Evolutionary conservation across 2,888 invertebrate genomes (phyloP).

Genomic region (Epinotia demarniana): DNA sequence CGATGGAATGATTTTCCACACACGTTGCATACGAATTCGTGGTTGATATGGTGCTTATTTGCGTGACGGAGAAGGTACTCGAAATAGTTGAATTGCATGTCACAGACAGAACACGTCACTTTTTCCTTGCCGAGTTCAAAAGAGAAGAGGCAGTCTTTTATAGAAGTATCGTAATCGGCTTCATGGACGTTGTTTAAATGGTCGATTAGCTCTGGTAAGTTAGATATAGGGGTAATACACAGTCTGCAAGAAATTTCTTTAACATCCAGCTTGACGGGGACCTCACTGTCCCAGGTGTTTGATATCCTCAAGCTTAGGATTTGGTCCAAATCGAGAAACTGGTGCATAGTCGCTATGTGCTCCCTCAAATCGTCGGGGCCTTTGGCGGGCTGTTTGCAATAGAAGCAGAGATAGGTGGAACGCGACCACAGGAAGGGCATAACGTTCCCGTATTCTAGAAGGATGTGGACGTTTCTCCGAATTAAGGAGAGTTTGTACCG

Average conservation of each 20-base stretch:
- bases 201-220: conserved; percentile 15
- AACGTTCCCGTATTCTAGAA: conserved; percentile 45
- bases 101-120: conserved; percentile 36
- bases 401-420: conserved; percentile 43
- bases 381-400: conserved; percentile 36
- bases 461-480: conserved; percentile 38
- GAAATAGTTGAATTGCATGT: conserved; percentile 43
- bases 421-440: conserved; percentile 45
- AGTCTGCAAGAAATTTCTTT: conserved; percentile 42
- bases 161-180: conserved; percentile 33
- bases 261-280: conserved; percentile 45
- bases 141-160: conserved; percentile 39
- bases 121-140: conserved; percentile 43
- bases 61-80: conserved; percentile 40
- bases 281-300: conserved; percentile 38
- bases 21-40: conserved; percentile 36
- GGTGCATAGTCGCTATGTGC: conserved; percentile 35
- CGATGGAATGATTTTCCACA: conserved; percentile 47
- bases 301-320: conserved; percentile 33
- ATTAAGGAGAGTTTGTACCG: conserved; percentile 36
- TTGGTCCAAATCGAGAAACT: conserved; percentile 33
- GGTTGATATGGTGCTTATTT: conserved; percentile 36
- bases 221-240: conserved; percentile 27
- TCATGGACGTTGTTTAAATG: conserved; percentile 26
- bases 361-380: conserved; percentile 34